Evolutionary conservation across 2,113 vertebrate genomes (phyloP), one percentile per base, ranked within the genome.

Genomic region (Rana temporaria): DNA sequence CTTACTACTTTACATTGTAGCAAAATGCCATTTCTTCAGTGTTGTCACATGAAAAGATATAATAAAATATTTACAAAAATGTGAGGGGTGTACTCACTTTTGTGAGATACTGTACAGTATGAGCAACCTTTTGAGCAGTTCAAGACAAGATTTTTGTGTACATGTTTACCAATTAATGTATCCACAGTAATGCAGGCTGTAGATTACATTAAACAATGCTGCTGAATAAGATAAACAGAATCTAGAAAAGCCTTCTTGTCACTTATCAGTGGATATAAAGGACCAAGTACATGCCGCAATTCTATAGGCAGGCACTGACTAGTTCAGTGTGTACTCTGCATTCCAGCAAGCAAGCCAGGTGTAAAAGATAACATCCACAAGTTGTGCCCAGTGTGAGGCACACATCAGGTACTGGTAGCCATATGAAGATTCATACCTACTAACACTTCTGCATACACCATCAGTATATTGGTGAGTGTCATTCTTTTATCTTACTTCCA

Each of bases 271-370:
- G 66, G 38, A 73, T 57, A 63, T 8, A 73, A 73, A 32, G 26
- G n/a, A 32, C 32, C 32, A 34, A 56, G 11, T 70, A 34, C 24
- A 65, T 65, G 52, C 66, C 62, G 42, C 69, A 26, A 57, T 82
- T n/a, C 18, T 76, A 30, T 15, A 63, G 26, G 59, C 81, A 83
- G 34, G 81, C 72, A 76, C n/a, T 3, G 38, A 83, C 71, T 83
- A 72, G 64, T 67, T 55, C 65, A 57, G 42, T 68, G 52, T 60
- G 64, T 30, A 34, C 55, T 20, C 20, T 48, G 70, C 63, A 76
- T 83, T 83, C 81, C 71, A 76, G 53, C 1, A 48, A 68, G 64
- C 63, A 57, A 76, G 63, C 64, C 71, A 76, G 53, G 81, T 76
- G 72, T 76, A 67, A 6, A 42, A 34, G 20, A 62, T 26, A 68